These are phyloP conservation scores for Empidonax alnorum DNA, from an alignment of 2,113 vertebrate species.

Conservation along the genomic window DNA sequence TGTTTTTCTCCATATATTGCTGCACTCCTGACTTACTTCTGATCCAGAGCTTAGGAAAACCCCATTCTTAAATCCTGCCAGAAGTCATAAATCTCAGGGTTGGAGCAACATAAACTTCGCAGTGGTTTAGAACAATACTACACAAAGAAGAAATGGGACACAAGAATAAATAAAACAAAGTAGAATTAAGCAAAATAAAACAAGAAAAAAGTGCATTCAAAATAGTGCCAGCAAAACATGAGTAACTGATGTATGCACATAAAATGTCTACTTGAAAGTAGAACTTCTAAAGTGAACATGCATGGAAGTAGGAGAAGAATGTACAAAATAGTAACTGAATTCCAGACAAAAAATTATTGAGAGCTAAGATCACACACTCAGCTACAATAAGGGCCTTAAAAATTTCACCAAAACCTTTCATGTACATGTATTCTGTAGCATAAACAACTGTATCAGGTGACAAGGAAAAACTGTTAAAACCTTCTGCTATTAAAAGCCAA, in stretches of 20 bases:
- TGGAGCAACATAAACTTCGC: not conserved
- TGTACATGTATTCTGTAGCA: not conserved
- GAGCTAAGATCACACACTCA: not conserved
- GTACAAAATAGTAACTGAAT: not conserved
- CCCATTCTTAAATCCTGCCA: not conserved
- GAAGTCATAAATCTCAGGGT: not conserved
- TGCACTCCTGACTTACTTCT: not conserved
- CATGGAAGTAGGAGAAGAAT: not conserved
- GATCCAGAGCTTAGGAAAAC: not conserved
- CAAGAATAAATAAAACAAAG: not conserved
- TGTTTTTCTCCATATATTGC: not conserved
- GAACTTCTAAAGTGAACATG: not conserved
- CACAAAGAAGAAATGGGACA: not conserved
- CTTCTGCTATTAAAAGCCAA: constrained; percentile 4
- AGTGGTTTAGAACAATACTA: not conserved
- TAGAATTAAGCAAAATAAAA: not conserved
- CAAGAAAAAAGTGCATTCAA: not conserved
- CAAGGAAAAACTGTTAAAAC: not conserved
- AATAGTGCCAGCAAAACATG: not conserved
- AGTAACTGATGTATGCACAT: not conserved
- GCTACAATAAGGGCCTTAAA: not conserved
- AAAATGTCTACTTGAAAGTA: not conserved
- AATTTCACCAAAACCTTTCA: not conserved
- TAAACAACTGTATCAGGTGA: not conserved
- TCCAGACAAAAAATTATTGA: not conserved